Evolutionary conservation across 2,113 vertebrate genomes (phyloP), one percentile per base, ranked within the genome.

Genomic region (Bufo gargarizans): DNA sequence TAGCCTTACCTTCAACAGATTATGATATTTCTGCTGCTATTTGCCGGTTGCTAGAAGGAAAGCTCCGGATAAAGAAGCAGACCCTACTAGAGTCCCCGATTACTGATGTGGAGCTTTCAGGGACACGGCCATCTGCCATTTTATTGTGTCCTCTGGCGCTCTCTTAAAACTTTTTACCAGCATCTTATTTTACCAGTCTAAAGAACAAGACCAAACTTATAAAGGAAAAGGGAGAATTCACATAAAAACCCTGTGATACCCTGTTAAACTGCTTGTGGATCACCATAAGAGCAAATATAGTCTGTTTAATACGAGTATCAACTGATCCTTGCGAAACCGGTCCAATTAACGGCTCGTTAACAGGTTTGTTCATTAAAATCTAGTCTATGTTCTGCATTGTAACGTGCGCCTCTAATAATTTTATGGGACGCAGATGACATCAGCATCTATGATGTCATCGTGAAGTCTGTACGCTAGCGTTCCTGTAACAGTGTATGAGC

Each of bases 131-230:
- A 89, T 89, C 81, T 89, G 87, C 81, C 81, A 84, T 89, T 89
- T 89, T 84, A 89, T 89, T 89, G 87, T 89, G 82, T 89, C 87
- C 87, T 89, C 87, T 84, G 87, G 87, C 82, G 63, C 87, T 89
- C 87, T 89, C 82, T 89, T 89, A 78, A 87, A 88, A 89, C 81
- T 58, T 84, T 89, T 87, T 89, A 89, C 78, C 87, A 89, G 82
- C 81, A 89, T 67, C 87, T 84, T 83, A 67, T 88, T 84, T 89
- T 89, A 89, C 81, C 87, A 89, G 72, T 67, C 74, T 89, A 63
- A 81, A 50, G 72, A 89, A 82, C 82, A 77, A 63, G 82, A 84
- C 82, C 71, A 69, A 77, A 84, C 72, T 89, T 89, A 84, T 89
- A 84, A 84, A 89, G 56, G 80, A 88, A 88, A 89, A 89, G 19